Evolutionary conservation across 2,113 vertebrate species (phyloP).

Genomic region (Ceratotherium simum): DNA sequence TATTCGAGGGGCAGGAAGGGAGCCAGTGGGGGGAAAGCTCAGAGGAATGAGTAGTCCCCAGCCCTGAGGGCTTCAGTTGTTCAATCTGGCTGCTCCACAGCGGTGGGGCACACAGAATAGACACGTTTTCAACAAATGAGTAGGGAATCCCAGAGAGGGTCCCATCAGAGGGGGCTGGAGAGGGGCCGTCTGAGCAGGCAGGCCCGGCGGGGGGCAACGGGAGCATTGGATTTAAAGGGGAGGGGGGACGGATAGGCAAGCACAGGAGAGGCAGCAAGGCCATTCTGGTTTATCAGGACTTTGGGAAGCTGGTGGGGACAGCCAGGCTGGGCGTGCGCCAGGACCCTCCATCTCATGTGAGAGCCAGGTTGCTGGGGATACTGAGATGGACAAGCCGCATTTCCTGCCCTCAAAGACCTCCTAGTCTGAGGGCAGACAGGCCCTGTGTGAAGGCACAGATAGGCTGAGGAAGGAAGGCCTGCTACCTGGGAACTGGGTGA

Average conservation of each 20-base stretch:
- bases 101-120: background rate
- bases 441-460: background rate
- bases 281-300: background rate
- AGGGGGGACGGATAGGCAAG: background rate
- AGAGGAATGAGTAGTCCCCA: background rate
- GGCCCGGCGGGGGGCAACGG: accelerated
- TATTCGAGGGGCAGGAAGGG: background rate
- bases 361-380: background rate
- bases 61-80: background rate
- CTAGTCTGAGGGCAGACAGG: background rate
- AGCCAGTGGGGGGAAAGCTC: background rate
- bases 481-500: background rate
- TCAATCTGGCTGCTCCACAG: background rate
- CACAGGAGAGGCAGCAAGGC: no score
- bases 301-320: background rate
- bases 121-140: background rate
- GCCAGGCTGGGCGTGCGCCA: background rate
- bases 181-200: background rate
- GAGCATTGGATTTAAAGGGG: background rate
- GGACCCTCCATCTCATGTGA: background rate
- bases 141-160: background rate
- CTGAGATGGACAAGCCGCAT: background rate
- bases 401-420: background rate
- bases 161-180: background rate
- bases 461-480: background rate